phyloP scores from a whole-genome alignment of 2,797 vertebrate species.

The Mormyrus proboscirostris region DNA sequence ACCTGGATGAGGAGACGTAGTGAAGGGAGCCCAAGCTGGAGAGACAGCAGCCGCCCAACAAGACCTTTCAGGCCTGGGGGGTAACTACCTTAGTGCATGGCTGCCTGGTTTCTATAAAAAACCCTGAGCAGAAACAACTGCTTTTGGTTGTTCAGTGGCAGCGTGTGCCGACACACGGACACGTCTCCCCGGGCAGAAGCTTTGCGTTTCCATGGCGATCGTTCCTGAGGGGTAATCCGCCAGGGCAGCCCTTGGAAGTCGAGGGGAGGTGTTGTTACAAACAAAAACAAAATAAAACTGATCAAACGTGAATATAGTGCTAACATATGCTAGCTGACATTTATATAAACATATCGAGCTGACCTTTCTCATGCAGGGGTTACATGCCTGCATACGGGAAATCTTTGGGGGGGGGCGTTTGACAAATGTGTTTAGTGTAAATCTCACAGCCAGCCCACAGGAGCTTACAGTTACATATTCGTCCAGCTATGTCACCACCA shows the following conservation, averaged over 20 bases:
- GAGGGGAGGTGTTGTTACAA: neutral
- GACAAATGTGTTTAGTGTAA: neutral
- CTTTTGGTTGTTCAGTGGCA: neutral
- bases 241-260: neutral
- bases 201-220: neutral
- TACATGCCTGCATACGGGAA: neutral
- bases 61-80: neutral
- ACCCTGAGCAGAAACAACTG: neutral
- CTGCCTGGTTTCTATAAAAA: neutral
- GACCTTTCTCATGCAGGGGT: slow-evolving; percentile 1
- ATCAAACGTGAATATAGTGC: neutral
- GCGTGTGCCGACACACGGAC: neutral
- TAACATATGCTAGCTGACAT: slow-evolving; percentile 6
- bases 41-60: neutral
- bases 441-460: slow-evolving; percentile 15
- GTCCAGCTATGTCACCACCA: slow-evolving; percentile 42
- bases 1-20: neutral
- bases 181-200: neutral
- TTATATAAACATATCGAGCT: neutral
- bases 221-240: neutral
- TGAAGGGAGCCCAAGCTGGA: neutral
- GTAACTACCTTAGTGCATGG: neutral
- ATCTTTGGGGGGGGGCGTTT: neutral
- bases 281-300: neutral
- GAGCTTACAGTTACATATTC: slow-evolving; percentile 42